Conservation (phyloP, 2,113 vertebrate species). For the Stigmatopora nigra region DNA sequence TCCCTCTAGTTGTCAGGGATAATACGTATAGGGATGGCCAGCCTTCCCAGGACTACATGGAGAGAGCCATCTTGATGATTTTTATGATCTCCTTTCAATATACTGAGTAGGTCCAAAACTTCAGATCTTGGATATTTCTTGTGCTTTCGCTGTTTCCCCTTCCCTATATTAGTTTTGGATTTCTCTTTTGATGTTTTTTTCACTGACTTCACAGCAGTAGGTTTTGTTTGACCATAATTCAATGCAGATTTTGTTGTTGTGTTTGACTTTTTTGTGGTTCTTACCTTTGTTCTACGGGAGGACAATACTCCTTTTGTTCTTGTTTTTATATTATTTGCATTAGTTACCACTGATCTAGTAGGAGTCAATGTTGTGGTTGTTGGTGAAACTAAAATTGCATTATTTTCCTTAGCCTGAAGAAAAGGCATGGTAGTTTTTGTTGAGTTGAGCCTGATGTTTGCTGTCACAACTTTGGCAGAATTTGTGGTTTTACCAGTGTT, state of each 20-base stretch:
- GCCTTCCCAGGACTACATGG: constrained; percentile 66
- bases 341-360: constrained; percentile 10
- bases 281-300: constrained; percentile 22
- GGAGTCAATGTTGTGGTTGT: constrained; percentile 6
- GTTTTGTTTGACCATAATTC: not conserved
- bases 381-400: constrained; percentile 11
- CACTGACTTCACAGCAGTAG: not conserved
- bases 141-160: constrained; percentile 29
- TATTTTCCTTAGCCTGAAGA: constrained; percentile 11
- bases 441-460: constrained; percentile 16
- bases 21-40: constrained; percentile 71
- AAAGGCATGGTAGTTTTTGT: constrained; percentile 8
- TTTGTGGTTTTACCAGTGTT: constrained; percentile 6
- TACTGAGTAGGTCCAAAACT: constrained; percentile 55
- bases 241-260: constrained; percentile 1
- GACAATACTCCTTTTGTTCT: constrained; percentile 6
- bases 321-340: constrained; percentile 7
- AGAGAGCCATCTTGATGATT: constrained; percentile 46
- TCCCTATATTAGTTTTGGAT: constrained; percentile 9
- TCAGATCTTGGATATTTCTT: constrained; percentile 25
- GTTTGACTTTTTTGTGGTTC: constrained; percentile 14
- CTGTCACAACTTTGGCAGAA: constrained; percentile 5
- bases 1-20: constrained; percentile 59
- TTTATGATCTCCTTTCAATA: constrained; percentile 41
- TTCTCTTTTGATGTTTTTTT: constrained; percentile 13